These are phyloP conservation scores for Elgaria multicarinata DNA, from an alignment of 2,113 vertebrate species.

Conservation along the genomic window DNA sequence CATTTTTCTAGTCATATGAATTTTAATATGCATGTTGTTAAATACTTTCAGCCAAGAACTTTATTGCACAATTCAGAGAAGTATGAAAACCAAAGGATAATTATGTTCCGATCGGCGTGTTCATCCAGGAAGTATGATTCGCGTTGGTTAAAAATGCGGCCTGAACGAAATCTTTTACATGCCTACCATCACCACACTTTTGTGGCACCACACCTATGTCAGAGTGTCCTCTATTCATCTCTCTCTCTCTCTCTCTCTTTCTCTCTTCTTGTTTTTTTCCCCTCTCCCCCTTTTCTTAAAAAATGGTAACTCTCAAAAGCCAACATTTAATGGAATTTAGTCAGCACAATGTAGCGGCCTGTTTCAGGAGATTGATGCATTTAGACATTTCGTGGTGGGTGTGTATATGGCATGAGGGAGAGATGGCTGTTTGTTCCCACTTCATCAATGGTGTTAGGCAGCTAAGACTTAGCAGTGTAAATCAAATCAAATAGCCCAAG, in stretches of 20 bases:
- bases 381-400: constrained; percentile 49
- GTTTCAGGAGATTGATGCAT: constrained; percentile 65
- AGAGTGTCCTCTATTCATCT: not conserved
- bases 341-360: constrained; percentile 72
- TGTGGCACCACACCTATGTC: not conserved
- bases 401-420: constrained; percentile 12
- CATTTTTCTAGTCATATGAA: not conserved
- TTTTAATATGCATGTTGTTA: not conserved
- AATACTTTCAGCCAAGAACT: not conserved
- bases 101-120: not conserved
- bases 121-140: not conserved
- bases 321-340: constrained; percentile 63
- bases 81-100: not conserved
- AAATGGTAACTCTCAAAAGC: not conserved
- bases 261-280: not conserved
- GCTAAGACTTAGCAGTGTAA: constrained; percentile 65
- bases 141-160: not conserved
- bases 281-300: not conserved
- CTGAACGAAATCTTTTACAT: not conserved
- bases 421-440: constrained; percentile 57
- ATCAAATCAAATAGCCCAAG: constrained; percentile 54
- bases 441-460: constrained; percentile 75
- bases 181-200: not conserved
- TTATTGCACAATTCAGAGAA: not conserved
- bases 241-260: no score